These are phyloP conservation scores for Ranitomeya variabilis DNA, from an alignment of 2,113 vertebrate species.

Conservation along the genomic window DNA sequence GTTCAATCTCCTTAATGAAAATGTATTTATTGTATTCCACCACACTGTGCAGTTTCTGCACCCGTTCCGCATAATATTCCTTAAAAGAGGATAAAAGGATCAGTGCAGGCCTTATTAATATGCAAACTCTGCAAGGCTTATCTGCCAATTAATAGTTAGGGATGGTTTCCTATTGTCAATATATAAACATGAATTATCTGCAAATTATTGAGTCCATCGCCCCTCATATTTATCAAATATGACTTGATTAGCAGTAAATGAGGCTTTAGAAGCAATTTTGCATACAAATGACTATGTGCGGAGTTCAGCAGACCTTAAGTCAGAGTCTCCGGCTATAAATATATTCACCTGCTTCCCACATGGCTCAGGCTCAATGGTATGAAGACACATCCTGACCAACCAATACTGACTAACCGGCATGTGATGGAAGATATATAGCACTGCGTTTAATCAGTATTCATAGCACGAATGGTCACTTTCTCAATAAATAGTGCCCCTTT, in stretches of 20 bases:
- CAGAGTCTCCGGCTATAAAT: conserved; percentile 64
- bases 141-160: neutral
- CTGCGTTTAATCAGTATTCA: conserved; percentile 59
- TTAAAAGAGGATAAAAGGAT: neutral
- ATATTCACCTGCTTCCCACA: conserved; percentile 68
- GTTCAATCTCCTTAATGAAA: no score
- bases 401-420: conserved; percentile 64
- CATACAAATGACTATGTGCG: conserved; percentile 65
- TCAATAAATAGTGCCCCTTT: neutral
- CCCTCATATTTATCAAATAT: conserved; percentile 63
- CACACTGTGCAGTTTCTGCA: neutral
- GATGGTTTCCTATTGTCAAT: neutral
- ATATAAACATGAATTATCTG: neutral
- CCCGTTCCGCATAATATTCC: neutral
- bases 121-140: neutral
- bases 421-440: conserved; percentile 59
- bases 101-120: neutral
- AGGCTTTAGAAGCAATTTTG: conserved; percentile 61
- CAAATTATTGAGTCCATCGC: neutral
- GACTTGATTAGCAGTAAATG: conserved; percentile 63
- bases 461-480: neutral
- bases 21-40: neutral
- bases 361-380: conserved; percentile 67
- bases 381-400: conserved; percentile 58
- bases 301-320: conserved; percentile 68